A percentile compares a stretch with the other conserved stretches of the same genome.
phyloP scores from a whole-genome alignment of 2,888 invertebrate species.

The Rhimphoctona megacephalus region DNA sequence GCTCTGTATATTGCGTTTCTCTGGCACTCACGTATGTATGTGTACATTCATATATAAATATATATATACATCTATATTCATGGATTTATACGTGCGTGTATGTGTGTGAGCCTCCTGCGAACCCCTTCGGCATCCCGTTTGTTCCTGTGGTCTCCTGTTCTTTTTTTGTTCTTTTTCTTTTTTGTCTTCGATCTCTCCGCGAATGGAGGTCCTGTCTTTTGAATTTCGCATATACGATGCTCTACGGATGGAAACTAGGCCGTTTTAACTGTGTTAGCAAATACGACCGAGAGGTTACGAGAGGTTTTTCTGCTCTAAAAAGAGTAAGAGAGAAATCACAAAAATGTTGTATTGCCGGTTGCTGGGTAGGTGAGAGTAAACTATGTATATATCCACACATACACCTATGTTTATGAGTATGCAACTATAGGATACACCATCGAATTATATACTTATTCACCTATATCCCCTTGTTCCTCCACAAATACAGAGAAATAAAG shows the following conservation, averaged over 20 bases:
- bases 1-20: conserved; percentile 57
- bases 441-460: conserved; percentile 69
- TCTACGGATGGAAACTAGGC: conserved; percentile 75
- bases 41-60: not conserved
- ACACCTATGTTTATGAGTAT: conserved; percentile 20
- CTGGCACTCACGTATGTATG: conserved; percentile 10
- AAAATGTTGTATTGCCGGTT: conserved; percentile 59
- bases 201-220: conserved; percentile 74
- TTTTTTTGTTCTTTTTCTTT: conserved; percentile 50
- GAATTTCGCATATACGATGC: conserved; percentile 71
- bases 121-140: conserved; percentile 69
- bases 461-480: conserved; percentile 55
- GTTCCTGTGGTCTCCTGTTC: conserved; percentile 64
- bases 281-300: conserved; percentile 65
- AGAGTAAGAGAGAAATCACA: conserved; percentile 61
- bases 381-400: not conserved
- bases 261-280: conserved; percentile 75
- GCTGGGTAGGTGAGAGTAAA: conserved; percentile 38
- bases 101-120: conserved; percentile 70
- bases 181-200: conserved; percentile 65
- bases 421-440: conserved; percentile 49
- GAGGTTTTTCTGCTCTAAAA: conserved; percentile 56
- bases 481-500: conserved; percentile 28
- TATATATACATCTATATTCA: not conserved
- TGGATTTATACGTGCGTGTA: not conserved